Conservation (phyloP, 2,888 invertebrate genomes). For the Nomada goodeniana region DNA sequence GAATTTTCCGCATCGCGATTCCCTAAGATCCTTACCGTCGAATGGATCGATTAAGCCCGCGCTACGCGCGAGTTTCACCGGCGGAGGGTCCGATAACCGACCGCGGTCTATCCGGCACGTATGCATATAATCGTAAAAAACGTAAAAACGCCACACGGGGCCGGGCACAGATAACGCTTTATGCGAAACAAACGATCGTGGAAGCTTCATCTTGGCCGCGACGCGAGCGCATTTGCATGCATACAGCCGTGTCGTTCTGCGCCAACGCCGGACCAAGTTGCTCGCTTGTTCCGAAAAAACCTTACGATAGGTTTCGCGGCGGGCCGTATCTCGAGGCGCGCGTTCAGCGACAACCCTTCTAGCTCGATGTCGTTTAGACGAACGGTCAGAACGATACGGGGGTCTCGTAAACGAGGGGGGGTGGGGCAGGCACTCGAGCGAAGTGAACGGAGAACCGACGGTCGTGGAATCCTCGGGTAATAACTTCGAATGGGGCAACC, state of each 20-base stretch:
- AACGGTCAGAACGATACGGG: conserved; percentile 5
- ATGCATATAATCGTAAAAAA: conserved; percentile 76
- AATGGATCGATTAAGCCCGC: conserved; percentile 13
- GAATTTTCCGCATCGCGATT: background rate
- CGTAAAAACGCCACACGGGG: conserved; percentile 66
- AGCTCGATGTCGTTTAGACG: conserved; percentile 17
- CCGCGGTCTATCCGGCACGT: conserved; percentile 64
- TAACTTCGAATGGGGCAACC: background rate
- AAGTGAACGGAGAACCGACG: background rate
- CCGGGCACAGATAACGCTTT: conserved; percentile 69
- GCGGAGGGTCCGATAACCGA: conserved; percentile 64
- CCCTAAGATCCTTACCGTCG: background rate
- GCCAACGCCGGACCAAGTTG: background rate
- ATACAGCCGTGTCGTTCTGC: conserved; percentile 11
- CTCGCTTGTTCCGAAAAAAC: conserved; percentile 29
- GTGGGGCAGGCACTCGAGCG: background rate
- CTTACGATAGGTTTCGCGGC: conserved; percentile 12
- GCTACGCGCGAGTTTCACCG: conserved; percentile 4
- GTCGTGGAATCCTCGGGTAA: background rate
- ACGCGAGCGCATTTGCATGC: conserved; percentile 53
- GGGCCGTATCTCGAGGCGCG: conserved; percentile 24
- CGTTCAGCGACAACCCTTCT: conserved; percentile 2
- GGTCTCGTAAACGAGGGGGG: conserved; percentile 17
- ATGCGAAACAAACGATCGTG: conserved; percentile 66
- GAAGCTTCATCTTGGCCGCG: conserved; percentile 41